Evolutionary conservation across 2,888 invertebrate species (phyloP), one percentile per base, ranked within the genome.

Genomic region (Drosophila falleni): DNA sequence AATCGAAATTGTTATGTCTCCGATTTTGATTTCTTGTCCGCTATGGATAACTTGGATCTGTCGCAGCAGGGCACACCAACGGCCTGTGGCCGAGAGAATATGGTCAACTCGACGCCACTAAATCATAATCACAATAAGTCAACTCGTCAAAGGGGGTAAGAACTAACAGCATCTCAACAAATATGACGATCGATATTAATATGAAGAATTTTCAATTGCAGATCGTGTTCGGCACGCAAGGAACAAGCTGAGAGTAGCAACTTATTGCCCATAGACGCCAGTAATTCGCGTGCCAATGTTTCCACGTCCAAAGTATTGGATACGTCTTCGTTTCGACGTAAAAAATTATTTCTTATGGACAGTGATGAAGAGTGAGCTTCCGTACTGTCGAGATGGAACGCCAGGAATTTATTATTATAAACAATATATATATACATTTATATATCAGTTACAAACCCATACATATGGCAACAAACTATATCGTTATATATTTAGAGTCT

Each of bases 31-130:
- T 71, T 89, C 63, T 53, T 85, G 31, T 64, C 70, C 5, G 71
- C 81, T 19, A 88, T 85, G 9, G 85, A 88, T 39, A 79, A 73
- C 5, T 61, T 91, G 8, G 90, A 92, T 9, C 60, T 89, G 2
- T 90, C 88, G 2, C 85, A 82, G 16, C 86, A 89, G n/a, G 78
- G 81, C 29, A 89, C 90, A 3, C 91, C 92, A 0, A 69, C 81
- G 8, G 72, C 80, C 26, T 67, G 78, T 41, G 65, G 73, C n/a
- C 66, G 79, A 16, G 69, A 74, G n/a, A 87, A 85, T 64, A 81
- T 91, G 46, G 84, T 90, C 4, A 92, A 92, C 62, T 93, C 92
- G 3, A 93, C 93, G 6, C 93, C 93, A 0, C 70, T 93, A 0
- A 91, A 91, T 80, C 90, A 90, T 37, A 84, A 90, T 69, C 85